phyloP scores from a whole-genome alignment of 2,797 vertebrate species.

The Gadopsis bispinosus region DNA sequence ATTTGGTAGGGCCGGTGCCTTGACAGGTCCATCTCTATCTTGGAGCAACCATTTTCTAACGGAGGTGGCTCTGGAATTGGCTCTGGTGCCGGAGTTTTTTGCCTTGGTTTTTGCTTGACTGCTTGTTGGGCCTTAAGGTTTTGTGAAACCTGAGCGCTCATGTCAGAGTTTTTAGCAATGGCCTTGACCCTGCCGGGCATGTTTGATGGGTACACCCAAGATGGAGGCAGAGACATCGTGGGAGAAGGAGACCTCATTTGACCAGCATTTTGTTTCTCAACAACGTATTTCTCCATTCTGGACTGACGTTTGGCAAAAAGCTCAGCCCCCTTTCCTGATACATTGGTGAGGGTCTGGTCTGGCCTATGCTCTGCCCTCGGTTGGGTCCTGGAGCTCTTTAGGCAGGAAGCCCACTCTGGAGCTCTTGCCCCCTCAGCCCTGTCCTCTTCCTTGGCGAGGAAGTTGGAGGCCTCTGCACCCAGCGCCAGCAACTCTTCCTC shows the following conservation, averaged over 20 bases:
- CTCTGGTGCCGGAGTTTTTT: conserved; percentile 59
- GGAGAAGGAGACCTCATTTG: conserved; percentile 91
- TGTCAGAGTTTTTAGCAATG: conserved; percentile 87
- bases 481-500: conserved; percentile 95
- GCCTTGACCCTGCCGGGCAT: conserved; percentile 88
- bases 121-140: conserved; percentile 83
- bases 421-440: conserved; percentile 65
- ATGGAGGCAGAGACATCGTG: conserved; percentile 96
- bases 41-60: conserved; percentile 89
- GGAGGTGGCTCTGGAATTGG: conserved; percentile 76
- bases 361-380: conserved; percentile 87
- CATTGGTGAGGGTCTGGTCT: conserved; percentile 91
- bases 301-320: conserved; percentile 95
- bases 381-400: conserved; percentile 91
- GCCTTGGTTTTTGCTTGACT: conserved; percentile 80
- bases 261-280: conserved; percentile 85
- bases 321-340: conserved; percentile 94
- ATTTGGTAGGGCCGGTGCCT: conserved; percentile 93
- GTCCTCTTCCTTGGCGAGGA: conserved; percentile 83
- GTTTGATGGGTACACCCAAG: conserved; percentile 93
- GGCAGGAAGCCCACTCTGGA: conserved; percentile 93
- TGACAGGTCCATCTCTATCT: conserved; percentile 91
- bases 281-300: conserved; percentile 95
- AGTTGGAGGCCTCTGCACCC: conserved; percentile 96
- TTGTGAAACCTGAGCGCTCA: conserved; percentile 86